Conservation (phyloP, 2,888 invertebrate genomes). For the Ferdinandea cuprea region DNA sequence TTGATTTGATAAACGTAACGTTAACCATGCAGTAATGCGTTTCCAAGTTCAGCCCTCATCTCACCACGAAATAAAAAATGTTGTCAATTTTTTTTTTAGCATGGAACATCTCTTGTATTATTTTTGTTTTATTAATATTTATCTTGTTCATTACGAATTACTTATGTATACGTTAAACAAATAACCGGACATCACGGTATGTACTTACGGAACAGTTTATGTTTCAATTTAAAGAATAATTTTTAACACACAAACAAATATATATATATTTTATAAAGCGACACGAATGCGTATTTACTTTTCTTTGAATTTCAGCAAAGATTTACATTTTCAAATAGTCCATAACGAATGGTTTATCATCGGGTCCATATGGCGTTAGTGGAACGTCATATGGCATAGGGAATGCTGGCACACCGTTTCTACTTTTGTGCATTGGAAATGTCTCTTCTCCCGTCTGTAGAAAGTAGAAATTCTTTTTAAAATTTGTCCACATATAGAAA, state of each 20-base stretch:
- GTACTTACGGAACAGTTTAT: constrained; percentile 65
- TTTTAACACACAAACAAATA: constrained; percentile 50
- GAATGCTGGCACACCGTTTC: constrained; percentile 82
- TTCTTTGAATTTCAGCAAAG: background rate
- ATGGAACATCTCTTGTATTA: background rate
- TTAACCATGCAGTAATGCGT: too few relatives aligned
- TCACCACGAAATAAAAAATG: too few relatives aligned
- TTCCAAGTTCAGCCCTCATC: too few relatives aligned
- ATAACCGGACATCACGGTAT: constrained; percentile 49
- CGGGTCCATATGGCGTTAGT: constrained; percentile 87
- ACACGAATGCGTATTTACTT: background rate
- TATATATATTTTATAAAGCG: constrained; percentile 63
- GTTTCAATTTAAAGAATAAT: constrained; percentile 25
- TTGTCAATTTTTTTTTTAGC: too few relatives aligned
- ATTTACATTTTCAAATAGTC: constrained; percentile 84
- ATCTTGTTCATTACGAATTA: background rate
- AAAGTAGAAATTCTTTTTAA: constrained; percentile 55
- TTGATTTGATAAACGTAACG: too few relatives aligned
- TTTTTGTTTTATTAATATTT: background rate
- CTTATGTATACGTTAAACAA: constrained; percentile 17
- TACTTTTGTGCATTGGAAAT: constrained; percentile 84
- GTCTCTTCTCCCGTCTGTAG: constrained; percentile 85
- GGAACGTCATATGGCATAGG: constrained; percentile 94
- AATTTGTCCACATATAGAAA: background rate
- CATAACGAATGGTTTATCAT: constrained; percentile 88